Evolutionary conservation across 30 jellyfish, hydroid and myxozoan genomes (phyloP), one percentile per base, ranked within the genome.

Genomic region (Rhopilema esculentum): DNA sequence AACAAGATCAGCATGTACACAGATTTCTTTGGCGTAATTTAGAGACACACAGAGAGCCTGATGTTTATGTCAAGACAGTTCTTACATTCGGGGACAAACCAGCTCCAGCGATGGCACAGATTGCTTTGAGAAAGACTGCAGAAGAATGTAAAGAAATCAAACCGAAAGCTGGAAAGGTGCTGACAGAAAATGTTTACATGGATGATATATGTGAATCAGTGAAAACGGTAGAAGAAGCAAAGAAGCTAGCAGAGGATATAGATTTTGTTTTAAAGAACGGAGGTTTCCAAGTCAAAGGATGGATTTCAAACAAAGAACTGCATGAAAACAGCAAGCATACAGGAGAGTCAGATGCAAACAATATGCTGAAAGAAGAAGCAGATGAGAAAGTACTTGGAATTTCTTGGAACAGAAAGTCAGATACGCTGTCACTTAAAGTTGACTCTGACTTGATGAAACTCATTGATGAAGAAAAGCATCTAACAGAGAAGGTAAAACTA

Each of bases 81-180:
- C 76, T 81, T 74, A 48, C 85, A 63, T 89, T 89, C 65, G 97
- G 93, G 21, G 90, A 89, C 33, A 72, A 73, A 24, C 93, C 92
- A 71, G 89, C 93, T 19, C 90, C 93, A 57, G 93, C 89, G 49
- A 81, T 82, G 90, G 93, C 92, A 26, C 89, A 72, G 51, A 73
- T 29, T 28, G 90, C 85, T 16, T 72, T 89, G 86, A 61, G 92
- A 65, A 80, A 51, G 75, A 65, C 84, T n/a, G 93, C 97, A 72
- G 90, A 82, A 23, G 79, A 49, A 82, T 22, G 26, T 28, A 80
- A 61, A 32, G 79, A 89, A 27, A 30, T 22, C 66, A 49, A 65
- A 19, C 86, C 97, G 30, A 67, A 51, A 66, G 89, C 93, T 26
- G 82, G 88, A 88, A 40, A 88, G 83, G 81, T 70, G 40, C 72